Evolutionary conservation across 1,140 invertebrate species (phyloP).

Genomic region (Caligus rogercresseyi): DNA sequence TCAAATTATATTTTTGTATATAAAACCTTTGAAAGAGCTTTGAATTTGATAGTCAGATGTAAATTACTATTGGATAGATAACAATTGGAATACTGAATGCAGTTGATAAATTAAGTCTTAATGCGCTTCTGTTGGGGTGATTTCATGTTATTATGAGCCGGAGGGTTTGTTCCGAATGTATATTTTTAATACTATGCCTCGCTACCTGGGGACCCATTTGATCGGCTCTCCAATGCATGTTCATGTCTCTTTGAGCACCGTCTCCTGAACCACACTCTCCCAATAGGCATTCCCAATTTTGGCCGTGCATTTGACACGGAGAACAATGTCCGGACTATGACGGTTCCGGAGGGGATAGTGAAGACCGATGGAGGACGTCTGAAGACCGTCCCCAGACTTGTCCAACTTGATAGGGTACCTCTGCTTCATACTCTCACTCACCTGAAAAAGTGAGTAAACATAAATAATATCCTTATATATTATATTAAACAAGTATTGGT

Average conservation of each 20-base stretch:
- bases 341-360: neutral
- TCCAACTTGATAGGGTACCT: neutral
- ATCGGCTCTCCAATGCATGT: constrained; percentile 1
- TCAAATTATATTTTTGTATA: too few species aligned
- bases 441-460: neutral
- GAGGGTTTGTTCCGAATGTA: too few species aligned
- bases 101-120: too few species aligned
- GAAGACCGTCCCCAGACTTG: neutral
- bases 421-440: neutral
- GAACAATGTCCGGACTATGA: neutral
- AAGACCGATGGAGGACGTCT: constrained; percentile 3
- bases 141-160: too few species aligned
- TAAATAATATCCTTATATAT: too few species aligned
- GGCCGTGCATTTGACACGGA: constrained; percentile 3
- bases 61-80: too few species aligned
- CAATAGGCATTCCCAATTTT: constrained; percentile 10
- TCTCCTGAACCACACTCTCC: constrained; percentile 3
- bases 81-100: too few species aligned
- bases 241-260: neutral
- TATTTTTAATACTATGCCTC: too few species aligned
- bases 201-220: neutral
- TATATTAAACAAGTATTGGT: too few species aligned
- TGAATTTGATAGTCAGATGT: too few species aligned
- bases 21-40: too few species aligned
- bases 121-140: too few species aligned